Evolutionary conservation across 92 coral and sea anemone species (phyloP).

Genomic region (Umimayanthus kanabou): DNA sequence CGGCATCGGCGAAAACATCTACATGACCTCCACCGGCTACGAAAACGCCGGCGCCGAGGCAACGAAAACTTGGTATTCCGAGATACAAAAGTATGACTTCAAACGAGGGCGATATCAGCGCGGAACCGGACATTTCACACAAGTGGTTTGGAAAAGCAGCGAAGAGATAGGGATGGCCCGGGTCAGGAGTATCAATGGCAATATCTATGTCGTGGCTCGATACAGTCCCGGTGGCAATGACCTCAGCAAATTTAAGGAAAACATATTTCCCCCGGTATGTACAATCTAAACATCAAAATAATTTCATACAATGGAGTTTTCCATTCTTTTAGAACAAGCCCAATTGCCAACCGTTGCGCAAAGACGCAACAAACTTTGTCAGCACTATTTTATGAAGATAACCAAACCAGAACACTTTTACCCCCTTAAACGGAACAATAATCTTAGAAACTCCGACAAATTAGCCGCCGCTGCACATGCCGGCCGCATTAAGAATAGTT

Average conservation of each 20-base stretch:
- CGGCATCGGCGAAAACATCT: conserved; percentile 73
- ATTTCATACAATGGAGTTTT: too few relatives aligned
- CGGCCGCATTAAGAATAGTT: too few relatives aligned
- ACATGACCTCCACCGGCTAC: conserved; percentile 69
- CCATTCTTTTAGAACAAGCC: too few relatives aligned
- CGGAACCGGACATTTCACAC: conserved; percentile 4
- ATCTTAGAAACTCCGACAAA: too few relatives aligned
- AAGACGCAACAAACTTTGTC: too few relatives aligned
- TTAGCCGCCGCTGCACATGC: too few relatives aligned
- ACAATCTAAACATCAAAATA: too few relatives aligned
- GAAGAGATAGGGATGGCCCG: conserved; percentile 88
- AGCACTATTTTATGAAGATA: too few relatives aligned
- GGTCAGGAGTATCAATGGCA: conserved; percentile 72
- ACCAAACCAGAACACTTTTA: too few relatives aligned
- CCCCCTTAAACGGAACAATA: too few relatives aligned
- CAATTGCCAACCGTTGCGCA: too few relatives aligned
- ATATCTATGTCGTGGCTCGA: conserved; percentile 78
- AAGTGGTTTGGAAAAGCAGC: conserved; percentile 69
- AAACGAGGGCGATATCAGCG: conserved; percentile 11
- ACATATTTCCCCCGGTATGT: conserved; percentile 79
- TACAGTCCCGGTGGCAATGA: conserved; percentile 84
- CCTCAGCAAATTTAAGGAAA: conserved; percentile 63
- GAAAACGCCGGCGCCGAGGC: conserved; percentile 68
- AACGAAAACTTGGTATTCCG: conserved; percentile 70
- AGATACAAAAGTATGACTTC: conserved; percentile 54